Evolutionary conservation across 1,140 invertebrate genomes (phyloP), one percentile per base, ranked within the genome.

Genomic region (Maconellicoccus hirsutus): DNA sequence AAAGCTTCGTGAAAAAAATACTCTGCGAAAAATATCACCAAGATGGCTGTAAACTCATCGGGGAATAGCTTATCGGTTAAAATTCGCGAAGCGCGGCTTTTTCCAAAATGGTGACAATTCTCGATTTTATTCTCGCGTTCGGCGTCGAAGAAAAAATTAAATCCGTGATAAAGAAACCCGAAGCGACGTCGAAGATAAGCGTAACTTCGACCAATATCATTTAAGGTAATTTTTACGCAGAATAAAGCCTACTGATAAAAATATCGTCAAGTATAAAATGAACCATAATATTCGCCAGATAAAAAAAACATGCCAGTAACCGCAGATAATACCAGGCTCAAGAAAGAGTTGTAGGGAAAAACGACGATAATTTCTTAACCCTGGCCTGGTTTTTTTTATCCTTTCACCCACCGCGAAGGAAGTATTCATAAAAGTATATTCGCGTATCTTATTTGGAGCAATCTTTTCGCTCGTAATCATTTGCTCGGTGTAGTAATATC

Each of bases 391-490:
- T 52, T 52, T n/a, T 16, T 52, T 52, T 52, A 52, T 52, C 42
- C 42, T 52, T 52, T 52, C 42, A 19, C 29, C 29, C 29, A 33
- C 29, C 29, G 4, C 29, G 4, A 3, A 33, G 29, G 29, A 52
- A 52, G 42, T 52, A 52, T 16, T 52, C 42, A 16, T 52, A 52
- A 52, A 52, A 52, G 42, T 52, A 52, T 52, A 52, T 52, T 52
- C 42, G 42, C n/a, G 42, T 52, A 52, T 52, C 42, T 52, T 52
- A 52, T 52, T 52, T 52, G n/a, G 10, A 16, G 42, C 42, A 52
- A 52, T 52, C 42, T 52, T 16, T 52, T 52, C 42, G 42, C 42
- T 52, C 42, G 42, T 52, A 52, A 52, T 52, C 42, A 52, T 52
- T 52, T 52, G 42, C 42, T 52, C n/a, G 12, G 42, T 52, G 16